A percentile compares a stretch with the other conserved stretches of the same genome.
Evolutionary conservation across 2,888 invertebrate genomes (phyloP).

Genomic region (Bimastos eiseni): DNA sequence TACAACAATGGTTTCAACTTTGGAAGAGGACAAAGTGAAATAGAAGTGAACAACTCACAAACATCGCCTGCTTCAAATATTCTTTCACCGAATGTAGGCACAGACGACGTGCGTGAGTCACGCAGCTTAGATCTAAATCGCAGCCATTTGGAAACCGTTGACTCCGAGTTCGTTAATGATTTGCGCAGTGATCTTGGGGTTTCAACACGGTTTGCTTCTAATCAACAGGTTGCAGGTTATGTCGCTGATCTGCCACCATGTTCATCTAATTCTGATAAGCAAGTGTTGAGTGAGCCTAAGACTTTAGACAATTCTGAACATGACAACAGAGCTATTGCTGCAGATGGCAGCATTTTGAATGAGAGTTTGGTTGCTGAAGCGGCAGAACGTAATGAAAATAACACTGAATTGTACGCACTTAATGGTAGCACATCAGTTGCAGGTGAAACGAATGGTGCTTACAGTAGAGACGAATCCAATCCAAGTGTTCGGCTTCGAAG

Average conservation of each 20-base stretch:
- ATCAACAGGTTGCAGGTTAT: neutral
- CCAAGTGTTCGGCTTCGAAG: neutral
- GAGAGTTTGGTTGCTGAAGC: neutral
- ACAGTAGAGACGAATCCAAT: neutral
- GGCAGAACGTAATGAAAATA: neutral
- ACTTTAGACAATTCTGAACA: neutral
- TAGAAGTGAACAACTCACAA: neutral
- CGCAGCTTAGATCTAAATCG: neutral
- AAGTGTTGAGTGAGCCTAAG: neutral
- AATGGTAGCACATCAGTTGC: neutral
- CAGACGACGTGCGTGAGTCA: neutral
- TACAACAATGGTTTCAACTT: neutral
- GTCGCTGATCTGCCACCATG: neutral
- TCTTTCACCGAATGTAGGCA: neutral
- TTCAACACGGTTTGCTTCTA: neutral
- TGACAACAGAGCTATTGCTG: neutral
- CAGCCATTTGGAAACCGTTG: neutral
- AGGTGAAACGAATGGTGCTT: conserved; percentile 3
- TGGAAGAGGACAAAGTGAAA: neutral
- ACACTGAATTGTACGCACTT: neutral
- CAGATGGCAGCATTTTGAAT: neutral
- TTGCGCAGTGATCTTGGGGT: neutral
- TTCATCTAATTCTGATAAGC: neutral
- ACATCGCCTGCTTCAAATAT: neutral
- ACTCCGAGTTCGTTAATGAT: neutral